Percentiles rank a stretch among this genome's conserved stretches.
phyloP scores from a whole-genome alignment of 2,888 invertebrate species.

The Calephelis perditalis region DNA sequence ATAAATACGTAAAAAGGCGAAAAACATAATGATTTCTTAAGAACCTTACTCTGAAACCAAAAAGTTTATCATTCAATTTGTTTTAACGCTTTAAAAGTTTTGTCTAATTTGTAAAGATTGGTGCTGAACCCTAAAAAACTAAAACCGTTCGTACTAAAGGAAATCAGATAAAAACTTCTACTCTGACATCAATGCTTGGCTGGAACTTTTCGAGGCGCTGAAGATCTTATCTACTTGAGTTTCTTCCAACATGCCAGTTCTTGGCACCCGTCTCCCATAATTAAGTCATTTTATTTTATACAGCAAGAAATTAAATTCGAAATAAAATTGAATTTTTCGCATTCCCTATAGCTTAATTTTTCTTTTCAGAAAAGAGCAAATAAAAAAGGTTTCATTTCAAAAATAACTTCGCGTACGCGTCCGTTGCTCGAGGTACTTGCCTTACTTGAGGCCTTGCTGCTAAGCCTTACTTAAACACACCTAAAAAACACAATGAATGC shows the following conservation, averaged over 20 bases:
- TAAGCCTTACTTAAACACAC: too few relatives aligned
- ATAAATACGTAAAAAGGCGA: too few relatives aligned
- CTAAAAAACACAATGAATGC: too few relatives aligned
- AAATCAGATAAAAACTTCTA: constrained; percentile 42
- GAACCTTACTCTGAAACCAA: neutral
- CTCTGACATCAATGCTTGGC: constrained; percentile 43
- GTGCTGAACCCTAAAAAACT: constrained; percentile 19
- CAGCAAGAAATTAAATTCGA: constrained; percentile 1
- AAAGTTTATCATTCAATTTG: neutral
- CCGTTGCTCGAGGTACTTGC: too few relatives aligned
- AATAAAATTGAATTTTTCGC: too few relatives aligned
- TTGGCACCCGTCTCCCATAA: constrained; percentile 34
- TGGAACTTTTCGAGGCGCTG: constrained; percentile 38
- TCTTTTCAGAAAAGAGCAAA: too few relatives aligned
- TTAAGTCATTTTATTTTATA: constrained; percentile 29
- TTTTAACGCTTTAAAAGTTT: constrained; percentile 14
- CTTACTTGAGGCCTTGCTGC: too few relatives aligned
- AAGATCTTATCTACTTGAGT: constrained; percentile 43
- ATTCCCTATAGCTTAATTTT: too few relatives aligned
- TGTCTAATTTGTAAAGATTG: constrained; percentile 18
- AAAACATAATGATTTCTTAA: neutral
- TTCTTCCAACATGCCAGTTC: constrained; percentile 31
- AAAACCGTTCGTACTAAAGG: constrained; percentile 19
- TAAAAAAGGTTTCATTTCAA: too few relatives aligned
- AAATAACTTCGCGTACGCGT: too few relatives aligned